phyloP scores from a whole-genome alignment of 2,888 invertebrate species.

The Adineta ricciae region DNA sequence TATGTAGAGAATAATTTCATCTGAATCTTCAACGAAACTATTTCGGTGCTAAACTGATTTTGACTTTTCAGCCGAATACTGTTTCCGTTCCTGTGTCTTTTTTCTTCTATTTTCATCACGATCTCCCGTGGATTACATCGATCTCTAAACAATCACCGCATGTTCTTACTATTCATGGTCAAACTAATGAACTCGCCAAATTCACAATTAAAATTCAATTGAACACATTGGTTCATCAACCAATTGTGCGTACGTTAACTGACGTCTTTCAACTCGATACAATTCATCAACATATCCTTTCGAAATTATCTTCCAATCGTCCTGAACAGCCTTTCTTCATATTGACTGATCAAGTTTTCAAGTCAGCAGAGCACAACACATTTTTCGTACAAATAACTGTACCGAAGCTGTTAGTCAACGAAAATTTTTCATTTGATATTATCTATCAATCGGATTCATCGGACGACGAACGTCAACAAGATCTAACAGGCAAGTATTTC shows the following conservation, averaged over 20 bases:
- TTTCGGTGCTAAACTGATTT: no score
- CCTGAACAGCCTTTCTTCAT: slow-evolving; percentile 36
- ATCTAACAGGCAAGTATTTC: slow-evolving; percentile 30
- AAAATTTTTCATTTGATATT: slow-evolving; percentile 72
- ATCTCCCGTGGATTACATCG: slow-evolving; percentile 59
- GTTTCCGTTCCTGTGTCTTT: slow-evolving; percentile 56
- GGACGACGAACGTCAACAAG: slow-evolving; percentile 54
- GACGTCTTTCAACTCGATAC: slow-evolving; percentile 38
- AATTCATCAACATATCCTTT: background rate
- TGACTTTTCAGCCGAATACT: background rate
- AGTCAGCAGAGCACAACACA: slow-evolving; percentile 46
- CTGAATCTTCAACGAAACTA: no score
- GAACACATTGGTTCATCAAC: background rate
- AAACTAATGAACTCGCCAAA: slow-evolving; percentile 66
- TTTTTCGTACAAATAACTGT: slow-evolving; percentile 54
- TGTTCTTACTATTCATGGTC: slow-evolving; percentile 60
- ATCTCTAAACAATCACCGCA: slow-evolving; percentile 37
- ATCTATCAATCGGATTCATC: slow-evolving; percentile 62
- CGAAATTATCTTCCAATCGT: background rate
- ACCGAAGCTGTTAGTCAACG: slow-evolving; percentile 52
- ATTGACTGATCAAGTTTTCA: slow-evolving; percentile 24
- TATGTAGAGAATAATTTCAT: background rate
- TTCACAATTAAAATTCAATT: slow-evolving; percentile 58
- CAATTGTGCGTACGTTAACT: slow-evolving; percentile 37
- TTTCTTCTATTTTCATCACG: slow-evolving; percentile 61